Base-by-base conservation (phyloP, 2,113 vertebrate species). In the Leptosomus discolor region DNA sequence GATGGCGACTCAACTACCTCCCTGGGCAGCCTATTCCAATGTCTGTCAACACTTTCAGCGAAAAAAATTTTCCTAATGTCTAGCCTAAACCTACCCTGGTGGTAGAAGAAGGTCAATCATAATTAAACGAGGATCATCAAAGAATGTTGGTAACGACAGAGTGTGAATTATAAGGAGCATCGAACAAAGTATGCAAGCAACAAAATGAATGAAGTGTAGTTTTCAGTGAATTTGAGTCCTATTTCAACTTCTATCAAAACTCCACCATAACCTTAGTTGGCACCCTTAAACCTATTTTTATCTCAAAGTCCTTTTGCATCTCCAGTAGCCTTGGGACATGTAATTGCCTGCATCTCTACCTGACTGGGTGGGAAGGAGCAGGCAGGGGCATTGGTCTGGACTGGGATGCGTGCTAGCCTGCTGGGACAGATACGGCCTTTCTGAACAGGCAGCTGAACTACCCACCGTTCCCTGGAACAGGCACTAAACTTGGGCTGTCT, bases 401-500 rank as follows among this genome's bases (percentile, higher is more conserved):
- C 3, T 27, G 6, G 6, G 14, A 22, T 37, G 11, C 0, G 0
- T 54, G 17, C 15, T 23, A 54, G n/a, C 4, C 22, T 83, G 7
- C 16, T 71, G 32, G 22, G 22, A 43, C 21, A 70, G 13, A 32
- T 56, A 7, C 0, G 4, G 30, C 19, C 10, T 45, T 45, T 29
- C n/a, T 26, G 43, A 85, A 26, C 1, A 57, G 17, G n/a, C 29
- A 54, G 26, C 17, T 48, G 20, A 87, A 32, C 21, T 54, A 46
- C 9, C 43, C 91, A 9, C 4, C 8, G 24, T 18, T 43, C 8
- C 7, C 53, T 53, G 15, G 19, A 61, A 41, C 4, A 45, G 5
- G 20, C 32, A 32, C 3, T 61, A 53, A 43, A 37, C 10, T 7
- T 21, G 6, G 15, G 4, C 6, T 74, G 9, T 41, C 8, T 77